Evolutionary conservation across 2,113 vertebrate species (phyloP), one percentile per base, ranked within the genome.

Genomic region (Lethenteron camtschaticum): DNA sequence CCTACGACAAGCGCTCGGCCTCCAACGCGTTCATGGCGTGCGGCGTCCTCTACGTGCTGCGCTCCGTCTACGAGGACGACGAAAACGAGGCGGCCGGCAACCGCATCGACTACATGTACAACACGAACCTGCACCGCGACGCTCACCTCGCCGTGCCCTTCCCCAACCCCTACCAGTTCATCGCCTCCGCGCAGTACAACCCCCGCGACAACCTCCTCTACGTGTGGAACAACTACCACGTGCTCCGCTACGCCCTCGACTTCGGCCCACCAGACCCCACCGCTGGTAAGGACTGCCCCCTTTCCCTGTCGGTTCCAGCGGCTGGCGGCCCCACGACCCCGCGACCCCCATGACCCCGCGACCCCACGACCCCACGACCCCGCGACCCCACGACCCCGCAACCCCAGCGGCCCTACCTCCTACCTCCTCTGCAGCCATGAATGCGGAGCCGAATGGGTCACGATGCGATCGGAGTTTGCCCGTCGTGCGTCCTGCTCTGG

Each of bases 11-110:
- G 74, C 82, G 91, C 1, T 82, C 90, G 1, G 91, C 91, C 0
- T 92, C 91, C 75, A 88, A 96, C 1, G 91, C 91, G 74, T 96
- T 96, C 82, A 95, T 96, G 91, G 90, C 88, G 0, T 95, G 90
- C 1, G 90, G 91, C 0, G 86, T 91, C 55, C 87, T 96, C 2
- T 95, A 96, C 10, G 91, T 90, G 0, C 79, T 95, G 71, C 85
- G 90, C 8, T 90, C 86, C 0, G 88, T 90, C 0, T 96, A 95
- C 69, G 85, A 87, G 76, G 91, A 95, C 0, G 91, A 92, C 1
- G 91, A 96, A 78, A 90, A 85, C 1, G 89, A 91, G 76, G 85
- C 85, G 0, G 86, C 83, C 0, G 89, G 89, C 3, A 89, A 92
- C 76, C 79, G 86, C 1, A 76, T 96, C 20, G 82, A 87, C 10